Evolutionary conservation across 2,797 vertebrate genomes (phyloP).

Genomic region (Dendrocincla tyrannina): DNA sequence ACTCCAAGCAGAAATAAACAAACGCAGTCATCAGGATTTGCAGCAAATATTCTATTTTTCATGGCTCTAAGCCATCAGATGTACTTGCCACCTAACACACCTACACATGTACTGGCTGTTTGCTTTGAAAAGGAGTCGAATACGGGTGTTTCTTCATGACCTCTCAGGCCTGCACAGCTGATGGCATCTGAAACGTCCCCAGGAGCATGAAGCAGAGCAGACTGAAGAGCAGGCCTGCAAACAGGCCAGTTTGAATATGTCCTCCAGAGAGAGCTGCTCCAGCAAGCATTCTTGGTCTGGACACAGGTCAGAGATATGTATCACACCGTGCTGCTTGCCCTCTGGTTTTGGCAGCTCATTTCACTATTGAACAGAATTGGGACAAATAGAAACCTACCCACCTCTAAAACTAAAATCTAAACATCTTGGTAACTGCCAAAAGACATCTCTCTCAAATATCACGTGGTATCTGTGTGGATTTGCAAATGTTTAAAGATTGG

Average conservation of each 20-base stretch:
- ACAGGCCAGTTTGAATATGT: background rate
- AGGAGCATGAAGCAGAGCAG: background rate
- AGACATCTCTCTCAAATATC: background rate
- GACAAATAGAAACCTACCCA: background rate
- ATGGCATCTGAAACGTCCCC: background rate
- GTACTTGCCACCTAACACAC: background rate
- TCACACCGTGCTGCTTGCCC: background rate
- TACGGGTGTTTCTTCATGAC: background rate
- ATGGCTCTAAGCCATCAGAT: background rate
- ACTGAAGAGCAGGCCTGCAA: background rate
- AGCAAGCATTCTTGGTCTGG: rapidly evolving
- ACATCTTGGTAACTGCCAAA: background rate
- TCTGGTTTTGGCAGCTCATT: background rate
- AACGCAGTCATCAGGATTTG: background rate
- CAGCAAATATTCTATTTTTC: background rate
- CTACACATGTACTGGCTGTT: background rate
- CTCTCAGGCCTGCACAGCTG: too few relatives aligned
- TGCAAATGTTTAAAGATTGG: background rate
- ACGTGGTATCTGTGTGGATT: background rate
- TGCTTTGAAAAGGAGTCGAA: background rate
- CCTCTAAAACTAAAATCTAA: background rate
- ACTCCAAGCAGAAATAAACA: background rate
- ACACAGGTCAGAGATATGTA: background rate
- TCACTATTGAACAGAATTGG: background rate
- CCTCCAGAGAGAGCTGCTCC: background rate